Conservation (phyloP, 2,888 invertebrate species). For the Diplazon laetatorius region DNA sequence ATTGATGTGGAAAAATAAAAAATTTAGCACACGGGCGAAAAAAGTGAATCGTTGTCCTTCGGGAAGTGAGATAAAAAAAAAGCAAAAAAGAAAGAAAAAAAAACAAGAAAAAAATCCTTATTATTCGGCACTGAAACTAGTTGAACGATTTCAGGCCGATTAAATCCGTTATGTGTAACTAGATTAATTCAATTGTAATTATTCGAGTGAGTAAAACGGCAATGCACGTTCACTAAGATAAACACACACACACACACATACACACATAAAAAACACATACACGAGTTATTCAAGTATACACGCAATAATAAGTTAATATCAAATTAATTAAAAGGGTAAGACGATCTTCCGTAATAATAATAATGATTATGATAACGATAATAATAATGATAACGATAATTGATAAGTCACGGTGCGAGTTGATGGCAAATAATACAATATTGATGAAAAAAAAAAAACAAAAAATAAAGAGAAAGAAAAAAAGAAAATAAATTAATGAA, state of each 20-base stretch:
- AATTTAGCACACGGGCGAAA: background rate
- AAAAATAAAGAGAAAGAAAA: background rate
- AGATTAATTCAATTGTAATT: slow-evolving; percentile 52
- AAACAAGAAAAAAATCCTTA: slow-evolving; percentile 13
- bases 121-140: slow-evolving; percentile 46
- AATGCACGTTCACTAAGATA: slow-evolving; percentile 24
- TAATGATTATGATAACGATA: too few species aligned
- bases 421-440: slow-evolving; percentile 45
- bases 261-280: slow-evolving; percentile 1
- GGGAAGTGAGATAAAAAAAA: background rate
- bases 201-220: slow-evolving; percentile 44
- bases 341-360: slow-evolving; percentile 46
- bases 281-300: slow-evolving; percentile 12
- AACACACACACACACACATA: slow-evolving; percentile 2
- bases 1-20: background rate
- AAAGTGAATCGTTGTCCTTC: slow-evolving; percentile 35
- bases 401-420: slow-evolving; percentile 54
- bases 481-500: slow-evolving; percentile 33
- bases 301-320: slow-evolving; percentile 41
- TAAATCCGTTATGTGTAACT: slow-evolving; percentile 35
- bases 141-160: slow-evolving; percentile 31
- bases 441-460: slow-evolving; percentile 20
- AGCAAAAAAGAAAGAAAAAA: too few species aligned
- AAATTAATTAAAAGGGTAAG: slow-evolving; percentile 44
- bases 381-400: too few species aligned